phyloP scores from a whole-genome alignment of 37 sponge, comb jelly and placozoan genomes.

The Agelas oroides region DNA sequence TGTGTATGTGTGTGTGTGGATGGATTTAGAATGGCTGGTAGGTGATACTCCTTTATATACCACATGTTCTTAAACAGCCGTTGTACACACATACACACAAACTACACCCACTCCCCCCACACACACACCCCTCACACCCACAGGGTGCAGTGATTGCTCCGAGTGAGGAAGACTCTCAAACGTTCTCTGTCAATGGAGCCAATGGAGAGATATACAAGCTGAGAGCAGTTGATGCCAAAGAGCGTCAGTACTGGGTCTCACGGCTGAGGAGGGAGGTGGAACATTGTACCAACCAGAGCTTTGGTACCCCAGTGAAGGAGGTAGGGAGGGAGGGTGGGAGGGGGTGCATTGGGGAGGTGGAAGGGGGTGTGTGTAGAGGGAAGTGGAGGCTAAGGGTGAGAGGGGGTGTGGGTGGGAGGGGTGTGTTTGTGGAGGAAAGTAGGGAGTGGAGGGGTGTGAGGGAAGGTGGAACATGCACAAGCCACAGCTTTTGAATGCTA shows the following conservation, averaged over 20 bases:
- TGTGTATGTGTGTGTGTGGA: no score
- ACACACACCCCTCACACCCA: neutral
- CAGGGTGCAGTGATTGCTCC: constrained; percentile 89
- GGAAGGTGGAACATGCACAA: constrained; percentile 8
- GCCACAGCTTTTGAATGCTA: neutral
- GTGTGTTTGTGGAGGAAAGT: no score
- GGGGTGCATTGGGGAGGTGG: neutral
- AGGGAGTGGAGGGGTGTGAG: no score
- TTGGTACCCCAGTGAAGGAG: neutral
- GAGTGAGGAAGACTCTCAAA: constrained; percentile 89
- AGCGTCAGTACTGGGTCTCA: constrained; percentile 84
- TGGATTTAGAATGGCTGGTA: no score
- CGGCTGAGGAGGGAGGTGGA: constrained; percentile 68
- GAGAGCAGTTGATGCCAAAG: constrained; percentile 70
- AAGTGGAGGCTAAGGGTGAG: neutral
- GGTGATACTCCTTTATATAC: no score
- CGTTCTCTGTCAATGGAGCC: constrained; percentile 77
- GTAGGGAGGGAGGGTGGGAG: neutral
- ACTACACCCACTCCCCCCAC: neutral
- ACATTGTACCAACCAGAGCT: constrained; percentile 19
- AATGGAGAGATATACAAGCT: constrained; percentile 80
- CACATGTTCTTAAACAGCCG: no score
- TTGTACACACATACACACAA: no score
- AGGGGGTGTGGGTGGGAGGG: neutral
- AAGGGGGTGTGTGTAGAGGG: neutral